Evolutionary conservation across 2,888 invertebrate species (phyloP).

Genomic region (Amphiduros pacificus): DNA sequence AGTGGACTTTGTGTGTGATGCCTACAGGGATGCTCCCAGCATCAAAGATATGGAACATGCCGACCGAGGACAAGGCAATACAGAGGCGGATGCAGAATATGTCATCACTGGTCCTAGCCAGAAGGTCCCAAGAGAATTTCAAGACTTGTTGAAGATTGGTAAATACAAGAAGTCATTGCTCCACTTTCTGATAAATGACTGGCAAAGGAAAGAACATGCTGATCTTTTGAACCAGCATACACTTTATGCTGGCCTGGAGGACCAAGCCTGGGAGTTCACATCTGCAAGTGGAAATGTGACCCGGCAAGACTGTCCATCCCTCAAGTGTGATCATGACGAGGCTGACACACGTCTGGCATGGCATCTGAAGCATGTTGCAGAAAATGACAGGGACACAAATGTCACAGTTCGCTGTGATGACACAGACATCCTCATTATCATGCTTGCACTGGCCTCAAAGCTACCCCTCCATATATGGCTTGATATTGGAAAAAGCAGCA

Average conservation of each 20-base stretch:
- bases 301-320: not conserved
- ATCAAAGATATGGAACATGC: too few relatives aligned
- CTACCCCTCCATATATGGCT: not conserved
- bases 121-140: too few relatives aligned
- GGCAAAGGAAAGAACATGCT: not conserved
- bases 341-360: not conserved
- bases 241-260: not conserved
- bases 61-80: too few relatives aligned
- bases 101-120: too few relatives aligned
- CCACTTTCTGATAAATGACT: not conserved
- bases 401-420: not conserved
- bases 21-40: too few relatives aligned
- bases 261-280: not conserved
- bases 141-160: too few relatives aligned
- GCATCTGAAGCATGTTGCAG: not conserved
- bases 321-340: not conserved
- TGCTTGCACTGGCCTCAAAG: not conserved
- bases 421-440: too few relatives aligned
- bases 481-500: not conserved
- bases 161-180: too few relatives aligned
- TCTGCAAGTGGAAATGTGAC: not conserved
- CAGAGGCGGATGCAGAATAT: too few relatives aligned
- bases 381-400: not conserved
- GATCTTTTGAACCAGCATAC: not conserved
- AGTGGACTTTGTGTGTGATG: not conserved